These are phyloP conservation scores for Crotophaga sulcirostris DNA, from an alignment of 2,113 vertebrate genomes.

Conservation along the genomic window DNA sequence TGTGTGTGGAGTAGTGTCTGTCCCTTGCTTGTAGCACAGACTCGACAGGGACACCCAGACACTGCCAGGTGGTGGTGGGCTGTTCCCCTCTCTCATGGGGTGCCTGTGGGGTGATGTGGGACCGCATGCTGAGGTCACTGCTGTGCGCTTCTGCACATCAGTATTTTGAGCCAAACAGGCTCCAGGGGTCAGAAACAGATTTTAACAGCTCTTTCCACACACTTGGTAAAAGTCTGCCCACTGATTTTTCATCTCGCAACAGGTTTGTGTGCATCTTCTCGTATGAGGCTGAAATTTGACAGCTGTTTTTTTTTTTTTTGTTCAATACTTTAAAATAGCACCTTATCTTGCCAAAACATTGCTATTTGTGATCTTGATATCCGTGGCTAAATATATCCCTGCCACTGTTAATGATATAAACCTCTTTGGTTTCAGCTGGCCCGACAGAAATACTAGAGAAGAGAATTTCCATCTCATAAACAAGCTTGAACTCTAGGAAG, in stretches of 20 bases:
- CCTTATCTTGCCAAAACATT: not conserved
- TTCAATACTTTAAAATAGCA: not conserved
- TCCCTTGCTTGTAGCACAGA: not conserved
- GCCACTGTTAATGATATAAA: not conserved
- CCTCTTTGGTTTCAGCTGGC: not conserved
- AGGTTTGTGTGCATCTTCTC: not conserved
- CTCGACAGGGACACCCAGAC: not conserved
- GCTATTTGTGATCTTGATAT: not conserved
- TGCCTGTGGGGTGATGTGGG: not conserved
- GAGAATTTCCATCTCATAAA: not conserved
- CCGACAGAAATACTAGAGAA: not conserved
- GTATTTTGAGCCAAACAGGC: not conserved
- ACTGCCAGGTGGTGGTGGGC: not conserved
- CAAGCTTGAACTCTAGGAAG: not conserved
- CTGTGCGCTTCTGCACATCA: not conserved
- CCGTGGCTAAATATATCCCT: not conserved
- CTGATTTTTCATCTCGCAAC: not conserved
- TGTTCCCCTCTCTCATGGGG: not conserved
- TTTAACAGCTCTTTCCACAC: not conserved
- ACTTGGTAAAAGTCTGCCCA: not conserved
- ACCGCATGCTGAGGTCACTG: rapidly evolving
- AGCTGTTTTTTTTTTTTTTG: not conserved
- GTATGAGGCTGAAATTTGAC: not conserved
- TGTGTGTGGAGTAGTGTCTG: rapidly evolving
- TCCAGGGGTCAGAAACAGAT: not conserved